Percentiles rank a stretch among this genome's conserved stretches.
These are phyloP conservation scores for Phoxinus phoxinus DNA, from an alignment of 2,113 vertebrate genomes.

Conservation along the genomic window DNA sequence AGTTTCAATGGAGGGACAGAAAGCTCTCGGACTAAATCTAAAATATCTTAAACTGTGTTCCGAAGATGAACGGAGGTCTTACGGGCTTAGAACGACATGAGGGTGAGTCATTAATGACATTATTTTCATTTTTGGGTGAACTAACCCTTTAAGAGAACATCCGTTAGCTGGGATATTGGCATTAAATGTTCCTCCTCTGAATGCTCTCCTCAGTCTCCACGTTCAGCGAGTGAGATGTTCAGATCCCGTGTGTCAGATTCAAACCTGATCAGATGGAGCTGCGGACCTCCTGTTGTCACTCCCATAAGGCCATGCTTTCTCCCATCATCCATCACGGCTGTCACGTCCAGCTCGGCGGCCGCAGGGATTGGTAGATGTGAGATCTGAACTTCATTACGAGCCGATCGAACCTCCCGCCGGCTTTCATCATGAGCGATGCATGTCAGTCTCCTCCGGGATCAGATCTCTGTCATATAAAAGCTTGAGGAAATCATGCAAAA, in stretches of 20 bases:
- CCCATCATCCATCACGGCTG: conserved; percentile 46
- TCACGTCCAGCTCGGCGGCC: conserved; percentile 64
- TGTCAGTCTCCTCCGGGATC: conserved; percentile 33
- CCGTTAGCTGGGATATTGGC: background rate
- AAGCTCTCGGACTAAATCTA: too few relatives aligned
- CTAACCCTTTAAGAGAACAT: too few relatives aligned
- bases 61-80: too few relatives aligned
- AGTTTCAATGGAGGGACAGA: too few relatives aligned
- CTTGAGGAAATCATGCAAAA: background rate
- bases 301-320: conserved; percentile 57
- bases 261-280: conserved; percentile 40
- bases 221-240: background rate
- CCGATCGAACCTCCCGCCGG: conserved; percentile 62
- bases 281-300: conserved; percentile 57
- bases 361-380: conserved; percentile 66
- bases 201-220: background rate
- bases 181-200: too few relatives aligned
- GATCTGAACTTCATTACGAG: conserved; percentile 76
- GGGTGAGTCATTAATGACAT: too few relatives aligned
- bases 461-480: background rate
- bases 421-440: conserved; percentile 65
- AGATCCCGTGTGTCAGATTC: background rate
- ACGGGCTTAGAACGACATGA: too few relatives aligned
- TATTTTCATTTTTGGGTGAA: too few relatives aligned
- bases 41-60: too few relatives aligned